Evolutionary conservation across 2,888 invertebrate species (phyloP).

Genomic region (Hedychridium roseum): DNA sequence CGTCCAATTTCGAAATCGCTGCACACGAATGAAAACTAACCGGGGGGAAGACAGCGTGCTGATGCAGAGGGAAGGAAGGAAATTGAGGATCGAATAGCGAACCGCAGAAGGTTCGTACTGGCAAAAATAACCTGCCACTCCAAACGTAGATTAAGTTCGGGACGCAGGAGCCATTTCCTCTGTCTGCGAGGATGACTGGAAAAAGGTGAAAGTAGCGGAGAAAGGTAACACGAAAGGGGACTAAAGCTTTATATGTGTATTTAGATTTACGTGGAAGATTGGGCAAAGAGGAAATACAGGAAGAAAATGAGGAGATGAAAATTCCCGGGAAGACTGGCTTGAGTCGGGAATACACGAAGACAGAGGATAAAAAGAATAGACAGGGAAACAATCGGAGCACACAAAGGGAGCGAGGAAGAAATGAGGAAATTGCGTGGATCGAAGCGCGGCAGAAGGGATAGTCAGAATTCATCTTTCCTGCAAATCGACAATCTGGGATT

Average conservation of each 20-base stretch:
- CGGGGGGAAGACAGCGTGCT: neutral
- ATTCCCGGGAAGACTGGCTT: too few species aligned
- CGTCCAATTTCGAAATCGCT: neutral
- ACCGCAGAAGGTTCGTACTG: neutral
- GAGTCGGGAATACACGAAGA: too few species aligned
- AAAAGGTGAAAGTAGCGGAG: neutral
- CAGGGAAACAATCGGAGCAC: neutral
- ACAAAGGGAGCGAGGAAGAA: neutral
- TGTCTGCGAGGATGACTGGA: neutral
- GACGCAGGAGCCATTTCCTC: slow-evolving; percentile 13
- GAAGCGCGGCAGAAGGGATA: neutral
- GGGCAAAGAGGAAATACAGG: neutral
- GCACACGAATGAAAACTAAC: neutral
- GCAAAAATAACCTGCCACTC: slow-evolving; percentile 18
- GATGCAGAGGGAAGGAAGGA: neutral
- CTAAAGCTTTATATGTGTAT: too few species aligned
- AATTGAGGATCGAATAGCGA: slow-evolving; percentile 1
- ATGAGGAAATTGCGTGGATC: neutral
- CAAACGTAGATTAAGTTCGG: slow-evolving; percentile 14
- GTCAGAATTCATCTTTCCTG: neutral
- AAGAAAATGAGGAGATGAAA: slow-evolving; percentile 3
- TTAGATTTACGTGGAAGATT: too few species aligned
- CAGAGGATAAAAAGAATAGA: neutral
- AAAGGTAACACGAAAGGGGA: neutral
- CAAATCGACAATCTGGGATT: neutral